phyloP scores from a whole-genome alignment of 2,888 invertebrate species.

The Diogma glabrata region DNA sequence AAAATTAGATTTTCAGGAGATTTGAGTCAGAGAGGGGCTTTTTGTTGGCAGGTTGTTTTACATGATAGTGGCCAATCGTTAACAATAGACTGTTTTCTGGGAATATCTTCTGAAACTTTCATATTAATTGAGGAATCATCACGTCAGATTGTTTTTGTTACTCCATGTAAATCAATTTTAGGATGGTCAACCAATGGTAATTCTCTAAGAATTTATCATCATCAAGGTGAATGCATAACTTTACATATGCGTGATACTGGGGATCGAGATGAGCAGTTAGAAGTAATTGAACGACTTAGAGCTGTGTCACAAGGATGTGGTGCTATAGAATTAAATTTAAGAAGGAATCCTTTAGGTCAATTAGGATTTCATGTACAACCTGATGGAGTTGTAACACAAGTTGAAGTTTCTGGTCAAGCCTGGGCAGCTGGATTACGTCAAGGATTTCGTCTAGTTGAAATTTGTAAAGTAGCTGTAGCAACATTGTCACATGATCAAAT shows the following conservation, averaged over 20 bases:
- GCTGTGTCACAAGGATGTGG: conserved; percentile 68
- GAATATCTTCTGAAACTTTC: conserved; percentile 75
- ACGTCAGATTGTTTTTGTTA: conserved; percentile 72
- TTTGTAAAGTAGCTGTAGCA: conserved; percentile 79
- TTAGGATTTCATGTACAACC: conserved; percentile 85
- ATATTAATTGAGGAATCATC: conserved; percentile 76
- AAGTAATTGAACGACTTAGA: conserved; percentile 67
- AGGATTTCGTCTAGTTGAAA: conserved; percentile 83
- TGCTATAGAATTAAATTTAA: conserved; percentile 67
- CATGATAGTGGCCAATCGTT: conserved; percentile 54
- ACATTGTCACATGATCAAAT: conserved; percentile 85
- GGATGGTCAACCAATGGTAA: conserved; percentile 42
- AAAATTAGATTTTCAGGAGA: conserved; percentile 64
- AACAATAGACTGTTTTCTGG: conserved; percentile 67
- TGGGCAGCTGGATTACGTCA: conserved; percentile 75
- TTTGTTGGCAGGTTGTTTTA: conserved; percentile 70
- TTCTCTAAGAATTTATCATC: conserved; percentile 75
- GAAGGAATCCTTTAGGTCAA: conserved; percentile 71
- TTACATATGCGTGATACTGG: conserved; percentile 61
- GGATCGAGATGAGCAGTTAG: conserved; percentile 57
- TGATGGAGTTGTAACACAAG: conserved; percentile 83
- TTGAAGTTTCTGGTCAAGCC: conserved; percentile 31
- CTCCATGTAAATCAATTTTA: conserved; percentile 71
- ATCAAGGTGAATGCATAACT: conserved; percentile 86
- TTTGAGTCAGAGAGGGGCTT: conserved; percentile 59